Conservation (phyloP, 1,140 invertebrate genomes). For the Harpegnathos saltator region DNA sequence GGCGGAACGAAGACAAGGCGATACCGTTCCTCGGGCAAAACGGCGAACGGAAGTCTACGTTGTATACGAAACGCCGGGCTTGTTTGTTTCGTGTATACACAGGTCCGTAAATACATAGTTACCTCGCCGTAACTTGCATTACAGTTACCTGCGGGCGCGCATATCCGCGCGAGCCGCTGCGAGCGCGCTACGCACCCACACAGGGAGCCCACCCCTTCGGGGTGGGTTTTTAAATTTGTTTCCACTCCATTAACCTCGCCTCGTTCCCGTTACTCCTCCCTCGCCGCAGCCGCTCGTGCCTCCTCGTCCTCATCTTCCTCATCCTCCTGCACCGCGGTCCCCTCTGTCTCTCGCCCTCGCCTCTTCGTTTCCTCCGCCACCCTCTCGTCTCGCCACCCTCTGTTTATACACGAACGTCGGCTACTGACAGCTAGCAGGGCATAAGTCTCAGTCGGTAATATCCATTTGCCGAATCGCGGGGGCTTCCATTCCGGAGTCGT, state of each 20-base stretch:
- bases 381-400: constrained; percentile 39
- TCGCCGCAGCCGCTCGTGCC: neutral
- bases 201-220: neutral
- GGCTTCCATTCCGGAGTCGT: constrained; percentile 49
- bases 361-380: constrained; percentile 28
- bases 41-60: constrained; percentile 40
- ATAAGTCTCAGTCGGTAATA: constrained; percentile 68
- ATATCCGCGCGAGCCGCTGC: constrained; percentile 13
- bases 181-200: constrained; percentile 6
- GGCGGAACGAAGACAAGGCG: constrained; percentile 47
- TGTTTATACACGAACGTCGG: constrained; percentile 61
- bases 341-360: neutral
- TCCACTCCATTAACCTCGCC: constrained; percentile 78
- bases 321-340: constrained; percentile 14
- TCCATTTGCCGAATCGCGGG: constrained; percentile 64
- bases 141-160: constrained; percentile 40
- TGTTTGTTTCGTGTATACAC: constrained; percentile 61
- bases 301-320: neutral
- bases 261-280: constrained; percentile 64
- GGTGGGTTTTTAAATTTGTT: constrained; percentile 78
- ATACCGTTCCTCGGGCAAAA: constrained; percentile 38
- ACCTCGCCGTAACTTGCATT: constrained; percentile 13
- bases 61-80: constrained; percentile 47
- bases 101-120: constrained; percentile 55
- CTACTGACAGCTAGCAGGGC: constrained; percentile 40